phyloP scores from a whole-genome alignment of 1,140 invertebrate genomes.

The Diachasmimorpha longicaudata region DNA sequence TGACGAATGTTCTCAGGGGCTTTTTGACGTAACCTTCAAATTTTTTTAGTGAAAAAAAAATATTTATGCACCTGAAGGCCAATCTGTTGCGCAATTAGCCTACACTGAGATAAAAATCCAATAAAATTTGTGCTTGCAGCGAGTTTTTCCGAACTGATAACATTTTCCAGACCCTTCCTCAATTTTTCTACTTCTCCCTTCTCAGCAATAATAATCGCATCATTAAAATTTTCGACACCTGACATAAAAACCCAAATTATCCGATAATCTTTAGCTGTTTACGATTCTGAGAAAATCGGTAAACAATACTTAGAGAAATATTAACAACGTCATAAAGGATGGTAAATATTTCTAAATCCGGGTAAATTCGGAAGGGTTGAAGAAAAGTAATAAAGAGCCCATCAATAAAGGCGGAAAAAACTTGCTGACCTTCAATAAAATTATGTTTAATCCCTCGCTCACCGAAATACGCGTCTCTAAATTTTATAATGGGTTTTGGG shows the following conservation, averaged over 20 bases:
- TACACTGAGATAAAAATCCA: too few relatives aligned
- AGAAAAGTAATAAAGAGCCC: background rate
- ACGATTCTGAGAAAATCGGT: too few relatives aligned
- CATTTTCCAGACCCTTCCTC: too few relatives aligned
- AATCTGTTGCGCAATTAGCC: too few relatives aligned
- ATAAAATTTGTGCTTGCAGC: too few relatives aligned
- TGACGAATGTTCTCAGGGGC: background rate
- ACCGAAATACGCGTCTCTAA: background rate
- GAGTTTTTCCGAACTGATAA: too few relatives aligned
- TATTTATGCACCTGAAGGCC: background rate
- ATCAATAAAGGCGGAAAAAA: background rate
- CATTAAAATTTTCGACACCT: background rate
- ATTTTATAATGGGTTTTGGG: background rate
- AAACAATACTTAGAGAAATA: too few relatives aligned
- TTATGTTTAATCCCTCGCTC: background rate
- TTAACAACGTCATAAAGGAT: too few relatives aligned
- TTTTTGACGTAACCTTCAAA: background rate
- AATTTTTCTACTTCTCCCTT: background rate
- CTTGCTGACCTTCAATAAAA: background rate
- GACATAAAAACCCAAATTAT: background rate
- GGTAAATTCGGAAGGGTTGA: background rate
- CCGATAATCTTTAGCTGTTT: background rate
- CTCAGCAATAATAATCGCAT: background rate
- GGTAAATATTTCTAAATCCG: background rate
- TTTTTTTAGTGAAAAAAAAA: background rate